Evolutionary conservation across 2,797 vertebrate genomes (phyloP).

Genomic region (Australoheros facetus): DNA sequence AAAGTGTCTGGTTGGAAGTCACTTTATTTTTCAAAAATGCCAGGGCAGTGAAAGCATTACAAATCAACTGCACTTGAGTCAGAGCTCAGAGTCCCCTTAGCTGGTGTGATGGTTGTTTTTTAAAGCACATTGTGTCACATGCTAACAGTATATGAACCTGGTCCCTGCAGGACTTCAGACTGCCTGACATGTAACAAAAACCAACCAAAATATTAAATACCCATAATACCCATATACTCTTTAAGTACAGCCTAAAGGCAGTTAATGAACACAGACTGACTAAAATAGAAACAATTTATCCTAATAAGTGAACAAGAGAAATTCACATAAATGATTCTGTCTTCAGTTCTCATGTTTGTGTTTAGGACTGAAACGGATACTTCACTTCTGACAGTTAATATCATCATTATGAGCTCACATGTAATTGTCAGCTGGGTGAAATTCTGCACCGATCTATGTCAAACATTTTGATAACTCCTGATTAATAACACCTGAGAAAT

Average conservation of each 20-base stretch:
- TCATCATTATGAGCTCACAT: background rate
- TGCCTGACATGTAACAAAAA: background rate
- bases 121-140: background rate
- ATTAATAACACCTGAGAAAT: background rate
- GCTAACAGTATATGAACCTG: background rate
- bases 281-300: background rate
- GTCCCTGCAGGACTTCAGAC: background rate
- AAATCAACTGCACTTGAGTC: background rate
- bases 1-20: background rate
- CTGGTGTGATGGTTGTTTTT: background rate
- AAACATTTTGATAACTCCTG: background rate
- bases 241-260: background rate
- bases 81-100: background rate
- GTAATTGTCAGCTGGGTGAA: background rate
- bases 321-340: background rate
- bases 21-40: background rate
- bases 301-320: background rate
- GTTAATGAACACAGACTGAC: background rate
- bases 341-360: background rate
- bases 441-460: background rate
- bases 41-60: background rate
- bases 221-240: background rate
- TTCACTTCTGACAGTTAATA: background rate
- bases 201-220: background rate
- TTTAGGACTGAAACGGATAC: background rate